phyloP scores from a whole-genome alignment of 2,113 vertebrate genomes.

The Acanthisitta chloris region DNA sequence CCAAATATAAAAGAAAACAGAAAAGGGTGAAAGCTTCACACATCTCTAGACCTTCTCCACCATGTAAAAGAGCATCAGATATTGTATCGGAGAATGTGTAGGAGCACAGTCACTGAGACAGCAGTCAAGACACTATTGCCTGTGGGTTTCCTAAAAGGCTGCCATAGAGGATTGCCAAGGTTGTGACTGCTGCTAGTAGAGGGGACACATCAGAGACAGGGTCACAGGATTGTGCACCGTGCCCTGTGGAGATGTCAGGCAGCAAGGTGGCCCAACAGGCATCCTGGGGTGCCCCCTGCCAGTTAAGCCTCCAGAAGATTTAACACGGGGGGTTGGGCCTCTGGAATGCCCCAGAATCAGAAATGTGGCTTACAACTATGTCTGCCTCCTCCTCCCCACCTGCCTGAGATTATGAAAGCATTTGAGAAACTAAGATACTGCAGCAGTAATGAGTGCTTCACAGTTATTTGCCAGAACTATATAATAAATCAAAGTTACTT shows the following conservation, averaged over 20 bases:
- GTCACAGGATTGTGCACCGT: background rate
- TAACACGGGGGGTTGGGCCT: background rate
- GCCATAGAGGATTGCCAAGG: background rate
- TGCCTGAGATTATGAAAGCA: background rate
- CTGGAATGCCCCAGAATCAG: background rate
- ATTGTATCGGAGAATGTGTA: background rate
- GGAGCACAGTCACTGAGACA: background rate
- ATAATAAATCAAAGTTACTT: background rate
- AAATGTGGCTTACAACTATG: background rate
- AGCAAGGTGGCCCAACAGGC: background rate
- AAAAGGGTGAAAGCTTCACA: background rate
- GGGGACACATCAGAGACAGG: background rate
- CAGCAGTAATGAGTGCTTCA: background rate
- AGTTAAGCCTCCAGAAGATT: background rate
- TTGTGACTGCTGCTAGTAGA: background rate
- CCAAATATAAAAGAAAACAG: background rate
- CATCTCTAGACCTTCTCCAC: background rate
- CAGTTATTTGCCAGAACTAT: background rate
- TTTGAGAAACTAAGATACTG: background rate
- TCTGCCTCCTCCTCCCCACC: background rate
- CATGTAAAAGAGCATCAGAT: background rate
- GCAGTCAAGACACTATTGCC: background rate
- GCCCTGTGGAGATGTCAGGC: background rate
- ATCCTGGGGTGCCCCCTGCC: background rate
- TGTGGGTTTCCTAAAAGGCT: background rate